These are phyloP conservation scores for Acanthosoma haemorrhoidale DNA, from an alignment of 2,888 invertebrate species.

Conservation along the genomic window DNA sequence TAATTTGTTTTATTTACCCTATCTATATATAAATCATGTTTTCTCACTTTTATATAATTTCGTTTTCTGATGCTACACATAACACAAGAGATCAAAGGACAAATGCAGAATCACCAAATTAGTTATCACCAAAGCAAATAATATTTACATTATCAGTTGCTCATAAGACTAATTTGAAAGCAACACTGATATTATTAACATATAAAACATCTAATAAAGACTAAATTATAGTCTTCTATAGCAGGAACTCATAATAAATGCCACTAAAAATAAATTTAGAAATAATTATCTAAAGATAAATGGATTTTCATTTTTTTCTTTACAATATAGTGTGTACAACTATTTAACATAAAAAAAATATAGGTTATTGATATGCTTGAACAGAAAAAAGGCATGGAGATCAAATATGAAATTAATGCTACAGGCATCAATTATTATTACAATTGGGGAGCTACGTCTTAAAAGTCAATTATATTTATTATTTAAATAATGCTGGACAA, in stretches of 20 bases:
- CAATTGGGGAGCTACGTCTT: no score
- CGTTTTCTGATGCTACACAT: slow-evolving; percentile 11
- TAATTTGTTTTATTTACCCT: neutral
- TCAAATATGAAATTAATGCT: neutral
- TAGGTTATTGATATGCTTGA: neutral
- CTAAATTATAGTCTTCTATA: slow-evolving; percentile 20
- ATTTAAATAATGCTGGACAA: no score
- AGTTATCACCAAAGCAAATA: slow-evolving; percentile 23
- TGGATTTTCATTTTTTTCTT: neutral
- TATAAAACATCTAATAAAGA: slow-evolving; percentile 22
- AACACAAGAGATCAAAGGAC: slow-evolving; percentile 29
- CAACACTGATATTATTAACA: slow-evolving; percentile 26
- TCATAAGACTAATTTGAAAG: slow-evolving; percentile 20
- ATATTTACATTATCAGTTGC: slow-evolving; percentile 28
- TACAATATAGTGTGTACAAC: neutral
- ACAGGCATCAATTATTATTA: neutral
- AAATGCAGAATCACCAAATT: slow-evolving; percentile 10
- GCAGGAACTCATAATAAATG: slow-evolving; percentile 29
- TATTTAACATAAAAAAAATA: neutral
- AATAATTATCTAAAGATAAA: neutral
- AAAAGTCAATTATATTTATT: no score
- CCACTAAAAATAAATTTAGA: slow-evolving; percentile 23
- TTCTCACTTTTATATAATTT: neutral
- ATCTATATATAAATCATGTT: neutral
- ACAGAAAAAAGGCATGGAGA: neutral